Evolutionary conservation across 2,113 vertebrate species (phyloP).

Genomic region (rabbit (Oryctolagus cuniculus)): mOryCun1.1 NC_091435.1:114831501-114832000

Average conservation of each 20-base stretch:
- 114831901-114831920: not conserved
- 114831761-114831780: not conserved
- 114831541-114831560: not conserved
- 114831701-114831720: not conserved
- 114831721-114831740: not conserved
- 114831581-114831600: not conserved
- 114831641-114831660: not conserved
- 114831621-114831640: not conserved
- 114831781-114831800: not conserved
- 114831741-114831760: not conserved
- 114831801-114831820: not conserved
- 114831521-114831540: not conserved
- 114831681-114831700: not conserved
- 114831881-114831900: not conserved
- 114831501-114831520: conserved; percentile 2
- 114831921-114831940: not conserved
- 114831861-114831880: not conserved
- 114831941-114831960: not conserved
- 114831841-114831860: conserved; percentile 34
- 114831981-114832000: not conserved
- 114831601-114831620: not conserved
- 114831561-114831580: not conserved
- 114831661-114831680: not conserved
- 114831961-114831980: not conserved
- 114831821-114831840: not conserved